Evolutionary conservation across 2,888 invertebrate genomes (phyloP), one percentile per base, ranked within the genome.

Genomic region (Rhynchonema sp.): DNA sequence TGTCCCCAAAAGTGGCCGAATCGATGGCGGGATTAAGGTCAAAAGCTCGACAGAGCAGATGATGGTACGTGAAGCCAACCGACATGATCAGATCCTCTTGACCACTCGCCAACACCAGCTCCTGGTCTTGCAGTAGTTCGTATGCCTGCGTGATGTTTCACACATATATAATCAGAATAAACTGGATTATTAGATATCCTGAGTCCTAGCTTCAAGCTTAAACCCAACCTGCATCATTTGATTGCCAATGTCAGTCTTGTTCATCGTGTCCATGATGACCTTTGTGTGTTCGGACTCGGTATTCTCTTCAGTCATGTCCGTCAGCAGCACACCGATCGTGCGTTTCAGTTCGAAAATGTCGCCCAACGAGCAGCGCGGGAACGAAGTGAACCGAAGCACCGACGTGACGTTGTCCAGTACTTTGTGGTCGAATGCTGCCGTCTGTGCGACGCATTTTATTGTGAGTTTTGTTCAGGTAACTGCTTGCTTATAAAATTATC

Each of bases 31-130:
- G 65, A 46, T 66, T 74, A 20, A 73, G 65, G 65, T 75, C 75
- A 25, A 66, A 63, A 66, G 73, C 69, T 25, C 75, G 62, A 17
- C 72, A 70, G 17, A 75, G 63, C 25, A 74, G 68, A 26, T 73
- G 67, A 62, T 69, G 74, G 61, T 72, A 68, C 13, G 68, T 64
- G 63, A 74, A 75, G 1, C 75, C 75, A 1, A 74, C 74, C 61
- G 73, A 71, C 29, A 55, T 13, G 60, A 70, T 53, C 20, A 60
- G 25, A 2, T 60, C 49, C 17, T 60, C 56, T n/a, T n/a, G 6
- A 13, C 28, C 30, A 6, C 6, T 3, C n/a, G 30, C 38, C 26
- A 54, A 22, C 22, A 23, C 28, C 2, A 57, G 63, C 63, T 63
- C 3, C 6, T 17, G 22, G 9, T 27, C 28, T 26, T 46, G 20